Evolutionary conservation across 2,113 vertebrate species (phyloP).

Genomic region (Oreocharis arfaki): DNA sequence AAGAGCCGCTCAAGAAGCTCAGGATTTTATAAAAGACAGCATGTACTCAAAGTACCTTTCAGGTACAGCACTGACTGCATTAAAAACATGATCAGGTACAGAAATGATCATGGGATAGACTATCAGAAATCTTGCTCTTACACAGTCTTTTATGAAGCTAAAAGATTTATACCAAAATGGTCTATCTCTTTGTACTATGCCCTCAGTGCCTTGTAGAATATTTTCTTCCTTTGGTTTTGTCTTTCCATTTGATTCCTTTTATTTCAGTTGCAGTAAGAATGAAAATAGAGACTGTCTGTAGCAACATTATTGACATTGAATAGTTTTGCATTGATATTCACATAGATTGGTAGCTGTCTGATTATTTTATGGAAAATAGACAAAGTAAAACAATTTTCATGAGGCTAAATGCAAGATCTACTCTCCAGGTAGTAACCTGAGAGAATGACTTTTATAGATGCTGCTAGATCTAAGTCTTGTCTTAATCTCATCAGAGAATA

Average conservation of each 20-base stretch:
- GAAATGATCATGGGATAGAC: background rate
- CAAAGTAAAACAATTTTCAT: background rate
- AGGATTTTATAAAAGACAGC: background rate
- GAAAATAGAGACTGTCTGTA: background rate
- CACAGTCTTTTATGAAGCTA: background rate
- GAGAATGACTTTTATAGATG: background rate
- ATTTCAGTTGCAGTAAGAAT: background rate
- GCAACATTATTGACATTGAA: background rate
- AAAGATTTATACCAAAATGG: background rate
- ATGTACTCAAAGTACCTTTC: background rate
- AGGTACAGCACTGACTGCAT: background rate
- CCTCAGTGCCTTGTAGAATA: background rate
- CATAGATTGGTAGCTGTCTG: background rate
- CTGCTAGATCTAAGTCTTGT: background rate
- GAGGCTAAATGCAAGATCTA: background rate
- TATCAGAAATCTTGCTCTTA: background rate
- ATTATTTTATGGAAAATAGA: background rate
- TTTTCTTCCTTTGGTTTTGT: background rate
- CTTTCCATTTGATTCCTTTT: background rate
- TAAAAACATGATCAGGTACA: background rate
- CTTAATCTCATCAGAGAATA: background rate
- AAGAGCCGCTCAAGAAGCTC: background rate
- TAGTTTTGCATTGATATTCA: background rate
- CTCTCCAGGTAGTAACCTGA: background rate
- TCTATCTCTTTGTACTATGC: background rate